Base-by-base conservation (phyloP, 2,797 vertebrate genomes). In the Chaenodraco wilsoni region DNA sequence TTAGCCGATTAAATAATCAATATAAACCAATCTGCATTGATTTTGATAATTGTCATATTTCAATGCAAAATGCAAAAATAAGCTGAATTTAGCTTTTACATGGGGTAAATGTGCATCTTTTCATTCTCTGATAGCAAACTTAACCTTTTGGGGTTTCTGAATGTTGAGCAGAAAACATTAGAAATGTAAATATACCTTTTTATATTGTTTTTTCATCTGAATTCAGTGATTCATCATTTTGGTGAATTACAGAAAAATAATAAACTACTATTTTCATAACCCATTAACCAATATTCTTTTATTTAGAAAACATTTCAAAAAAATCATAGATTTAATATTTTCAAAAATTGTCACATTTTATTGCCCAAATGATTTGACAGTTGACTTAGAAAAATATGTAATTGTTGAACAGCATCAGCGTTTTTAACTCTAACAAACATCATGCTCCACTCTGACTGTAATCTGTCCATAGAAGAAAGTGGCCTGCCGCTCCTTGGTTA, bases 381-480 rank as follows among this genome's bases (percentile, higher is more conserved):
- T 56, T 9, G 5, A 16, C 0, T 52, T 14, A 33, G 16, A 58
- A 63, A 69, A 56, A 37, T 37, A 37, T 9, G 33, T 5, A 56
- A 9, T 48, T 12, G 1, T 21, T 2, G 16, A 43, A 3, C 23
- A 37, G 37, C n/a, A 16, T 11, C 2, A 54, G 41, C 21, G 63
- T 21, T 54, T 6, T 3, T 55, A 3, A 31, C 9, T 48, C 84
- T 90, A 94, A 69, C 84, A 82, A 23, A 93, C 87, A 60, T 95
- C 94, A 69, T 95, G 94, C 72, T 95, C 95, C 4, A 96, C 95
- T 74, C 84, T 91, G 5, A 96, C 94, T 51, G 92, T 95, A 23
- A 96, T 94, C 82, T 95, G 90, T 7, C 95, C 95, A 9, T 92
- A 96, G 84, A 94, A 92, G 81, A 95, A 95, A 14, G 93, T 95